Conservation (phyloP, 1,140 invertebrate genomes). For the Drosophila bocki region DNA sequence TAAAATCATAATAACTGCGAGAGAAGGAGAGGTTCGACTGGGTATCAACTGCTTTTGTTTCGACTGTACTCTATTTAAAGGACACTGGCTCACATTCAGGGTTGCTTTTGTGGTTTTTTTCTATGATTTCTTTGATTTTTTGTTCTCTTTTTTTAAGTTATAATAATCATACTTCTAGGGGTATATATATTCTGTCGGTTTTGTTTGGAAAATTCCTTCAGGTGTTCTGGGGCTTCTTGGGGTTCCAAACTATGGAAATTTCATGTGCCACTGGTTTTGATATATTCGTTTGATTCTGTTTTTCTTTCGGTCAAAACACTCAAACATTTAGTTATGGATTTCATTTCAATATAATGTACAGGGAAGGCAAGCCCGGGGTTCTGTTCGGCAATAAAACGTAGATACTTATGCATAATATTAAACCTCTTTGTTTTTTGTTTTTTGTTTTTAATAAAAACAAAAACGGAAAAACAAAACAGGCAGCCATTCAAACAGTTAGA, state of each 20-base stretch:
- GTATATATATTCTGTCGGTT: not conserved
- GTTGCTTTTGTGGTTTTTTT: not conserved
- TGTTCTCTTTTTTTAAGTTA: not conserved
- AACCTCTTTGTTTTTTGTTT: not conserved
- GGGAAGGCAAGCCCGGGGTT: conserved; percentile 18
- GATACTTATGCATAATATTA: conserved; percentile 25
- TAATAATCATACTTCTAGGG: conserved; percentile 3
- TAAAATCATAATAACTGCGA: too few species aligned
- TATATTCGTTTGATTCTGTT: not conserved
- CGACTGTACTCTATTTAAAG: not conserved
- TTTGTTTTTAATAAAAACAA: conserved; percentile 19
- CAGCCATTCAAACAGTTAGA: conserved; percentile 53
- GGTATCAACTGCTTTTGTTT: conserved; percentile 2
- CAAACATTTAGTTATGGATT: conserved; percentile 28
- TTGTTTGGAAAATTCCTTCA: conserved; percentile 8
- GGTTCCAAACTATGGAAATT: conserved; percentile 4
- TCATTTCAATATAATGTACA: conserved; percentile 16
- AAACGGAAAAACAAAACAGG: conserved; percentile 16
- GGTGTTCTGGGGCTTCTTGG: conserved; percentile 9
- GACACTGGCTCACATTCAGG: conserved; percentile 5
- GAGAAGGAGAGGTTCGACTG: not conserved
- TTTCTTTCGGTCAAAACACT: conserved; percentile 5
- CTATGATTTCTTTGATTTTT: not conserved
- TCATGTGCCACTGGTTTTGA: conserved; percentile 2
- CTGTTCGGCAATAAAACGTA: conserved; percentile 25